A percentile compares a stretch with the other conserved stretches of the same genome.
These are phyloP conservation scores for Heliocidaris erythrogramma DNA, from an alignment of 35 echinoderm and acorn worm species.

Conservation along the genomic window DNA sequence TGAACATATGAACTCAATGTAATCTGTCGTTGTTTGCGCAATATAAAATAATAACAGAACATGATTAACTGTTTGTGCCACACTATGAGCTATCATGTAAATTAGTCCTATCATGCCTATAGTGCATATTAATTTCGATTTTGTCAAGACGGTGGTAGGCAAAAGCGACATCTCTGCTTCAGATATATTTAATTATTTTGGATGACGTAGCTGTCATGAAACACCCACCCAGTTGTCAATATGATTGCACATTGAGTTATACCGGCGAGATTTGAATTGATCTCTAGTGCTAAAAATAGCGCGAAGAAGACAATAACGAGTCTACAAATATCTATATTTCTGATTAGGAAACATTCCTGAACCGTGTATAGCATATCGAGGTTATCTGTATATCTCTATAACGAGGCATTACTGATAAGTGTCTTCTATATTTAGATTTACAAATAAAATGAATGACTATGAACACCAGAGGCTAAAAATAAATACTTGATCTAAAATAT, in stretches of 20 bases:
- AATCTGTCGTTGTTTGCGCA: too few species aligned
- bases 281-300: neutral
- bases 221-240: neutral
- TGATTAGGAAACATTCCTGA: neutral
- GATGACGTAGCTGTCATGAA: neutral
- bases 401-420: neutral
- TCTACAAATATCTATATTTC: neutral
- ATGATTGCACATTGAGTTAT: neutral
- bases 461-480: neutral
- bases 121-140: too few species aligned
- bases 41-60: too few species aligned
- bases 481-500: too few species aligned
- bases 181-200: neutral
- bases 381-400: neutral
- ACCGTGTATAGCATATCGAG: neutral
- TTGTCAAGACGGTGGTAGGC: too few species aligned
- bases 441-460: neutral
- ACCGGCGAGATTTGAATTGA: neutral
- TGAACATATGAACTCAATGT: too few species aligned
- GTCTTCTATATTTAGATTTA: neutral
- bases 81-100: too few species aligned
- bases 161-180: neutral
- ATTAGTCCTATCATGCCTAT: too few species aligned
- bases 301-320: neutral
- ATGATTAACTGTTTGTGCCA: too few species aligned